Evolutionary conservation across 2,888 invertebrate genomes (phyloP).

Genomic region (Myathropa florea): DNA sequence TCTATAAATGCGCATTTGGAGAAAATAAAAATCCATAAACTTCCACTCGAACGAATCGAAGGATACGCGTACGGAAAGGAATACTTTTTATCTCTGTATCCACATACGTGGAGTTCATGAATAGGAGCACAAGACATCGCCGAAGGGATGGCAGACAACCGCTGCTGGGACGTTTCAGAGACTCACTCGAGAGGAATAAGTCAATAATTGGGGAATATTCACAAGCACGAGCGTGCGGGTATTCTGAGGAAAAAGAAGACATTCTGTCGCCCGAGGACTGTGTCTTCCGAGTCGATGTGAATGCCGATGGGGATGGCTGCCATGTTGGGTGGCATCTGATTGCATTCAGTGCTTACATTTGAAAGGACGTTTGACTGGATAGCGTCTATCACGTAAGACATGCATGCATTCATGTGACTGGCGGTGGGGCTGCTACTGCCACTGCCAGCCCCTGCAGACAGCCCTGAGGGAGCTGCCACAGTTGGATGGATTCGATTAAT

Average conservation of each 20-base stretch:
- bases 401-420: not conserved
- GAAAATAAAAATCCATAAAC: slow-evolving; percentile 30
- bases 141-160: not conserved
- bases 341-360: not conserved
- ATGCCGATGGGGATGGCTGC: not conserved
- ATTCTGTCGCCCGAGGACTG: not conserved
- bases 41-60: slow-evolving; percentile 45
- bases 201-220: slow-evolving; percentile 57
- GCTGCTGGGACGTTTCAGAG: slow-evolving; percentile 5
- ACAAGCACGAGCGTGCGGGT: not conserved
- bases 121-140: not conserved
- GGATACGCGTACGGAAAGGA: not conserved
- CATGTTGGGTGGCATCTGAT: too few species aligned
- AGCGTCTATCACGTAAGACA: not conserved
- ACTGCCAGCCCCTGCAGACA: not conserved
- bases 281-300: not conserved
- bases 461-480: too few species aligned
- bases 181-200: slow-evolving; percentile 48
- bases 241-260: not conserved
- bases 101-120: not conserved
- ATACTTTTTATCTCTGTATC: not conserved
- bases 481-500: too few species aligned
- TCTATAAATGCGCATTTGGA: not conserved
- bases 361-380: not conserved
- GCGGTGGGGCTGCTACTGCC: not conserved